Percentiles rank a stretch among this genome's conserved stretches.
phyloP scores from a whole-genome alignment of 2,888 invertebrate species.

The Tenthredo amoena region DNA sequence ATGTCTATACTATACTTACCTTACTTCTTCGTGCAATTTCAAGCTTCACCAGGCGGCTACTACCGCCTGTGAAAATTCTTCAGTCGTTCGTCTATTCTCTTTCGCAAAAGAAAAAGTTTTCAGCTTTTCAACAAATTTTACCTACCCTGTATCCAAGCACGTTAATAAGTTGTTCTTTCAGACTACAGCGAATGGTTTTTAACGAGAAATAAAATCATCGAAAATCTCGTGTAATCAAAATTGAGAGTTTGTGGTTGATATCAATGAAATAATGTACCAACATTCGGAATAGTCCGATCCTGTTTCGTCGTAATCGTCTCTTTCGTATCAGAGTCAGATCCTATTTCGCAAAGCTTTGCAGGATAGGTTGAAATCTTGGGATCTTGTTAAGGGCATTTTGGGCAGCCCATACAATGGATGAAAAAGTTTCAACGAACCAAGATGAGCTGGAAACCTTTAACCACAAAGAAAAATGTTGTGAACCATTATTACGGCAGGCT shows the following conservation, averaged over 20 bases:
- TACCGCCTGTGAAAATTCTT: slow-evolving; percentile 34
- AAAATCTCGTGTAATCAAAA: not conserved
- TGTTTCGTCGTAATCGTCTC: not conserved
- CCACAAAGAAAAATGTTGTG: slow-evolving; percentile 33
- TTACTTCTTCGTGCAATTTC: slow-evolving; percentile 58
- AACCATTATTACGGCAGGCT: slow-evolving; percentile 9
- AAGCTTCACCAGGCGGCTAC: slow-evolving; percentile 55
- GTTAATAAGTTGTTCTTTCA: not conserved
- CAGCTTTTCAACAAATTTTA: not conserved
- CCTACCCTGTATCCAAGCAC: not conserved
- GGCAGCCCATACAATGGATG: not conserved
- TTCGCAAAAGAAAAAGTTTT: not conserved
- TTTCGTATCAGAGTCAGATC: not conserved
- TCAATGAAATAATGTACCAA: no score
- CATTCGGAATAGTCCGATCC: not conserved
- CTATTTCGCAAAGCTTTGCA: not conserved
- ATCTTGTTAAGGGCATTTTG: not conserved
- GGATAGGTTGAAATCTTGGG: slow-evolving; percentile 1
- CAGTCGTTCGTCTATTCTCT: not conserved
- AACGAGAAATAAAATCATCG: not conserved
- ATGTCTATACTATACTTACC: not conserved
- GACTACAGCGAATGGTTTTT: not conserved
- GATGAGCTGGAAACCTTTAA: slow-evolving; percentile 17
- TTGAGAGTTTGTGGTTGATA: no score
- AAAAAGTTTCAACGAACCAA: slow-evolving; percentile 28